Evolutionary conservation across 2,113 vertebrate species (phyloP).

Genomic region (Sphyrna mokarran): DNA sequence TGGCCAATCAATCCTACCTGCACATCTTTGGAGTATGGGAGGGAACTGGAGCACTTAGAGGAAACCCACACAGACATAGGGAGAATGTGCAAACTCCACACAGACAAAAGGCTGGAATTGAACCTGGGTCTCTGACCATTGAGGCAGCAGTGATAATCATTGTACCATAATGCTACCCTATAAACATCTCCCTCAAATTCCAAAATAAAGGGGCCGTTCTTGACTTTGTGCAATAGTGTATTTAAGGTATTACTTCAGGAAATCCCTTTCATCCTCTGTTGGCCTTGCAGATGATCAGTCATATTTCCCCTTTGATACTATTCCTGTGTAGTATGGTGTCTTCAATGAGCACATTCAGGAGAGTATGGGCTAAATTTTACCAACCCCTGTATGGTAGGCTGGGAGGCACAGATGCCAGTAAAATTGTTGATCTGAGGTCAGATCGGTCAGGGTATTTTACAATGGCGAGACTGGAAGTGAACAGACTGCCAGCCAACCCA

Average conservation of each 20-base stretch:
- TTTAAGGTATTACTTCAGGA: not conserved
- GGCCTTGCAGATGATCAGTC: not conserved
- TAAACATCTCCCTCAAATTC: not conserved
- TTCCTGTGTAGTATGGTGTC: not conserved
- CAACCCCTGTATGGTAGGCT: not conserved
- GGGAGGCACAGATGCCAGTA: not conserved
- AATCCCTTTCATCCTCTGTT: not conserved
- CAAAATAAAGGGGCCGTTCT: not conserved
- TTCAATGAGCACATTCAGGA: not conserved
- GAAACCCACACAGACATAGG: no score
- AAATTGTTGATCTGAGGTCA: not conserved
- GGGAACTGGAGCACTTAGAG: no score
- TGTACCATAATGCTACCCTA: no score
- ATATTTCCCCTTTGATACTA: not conserved
- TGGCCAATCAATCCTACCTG: no score
- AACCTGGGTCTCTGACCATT: no score
- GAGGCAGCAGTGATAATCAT: no score
- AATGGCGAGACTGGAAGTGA: not conserved
- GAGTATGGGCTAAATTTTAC: not conserved
- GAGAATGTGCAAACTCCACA: no score
- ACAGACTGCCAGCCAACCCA: not conserved
- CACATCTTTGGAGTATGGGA: no score
- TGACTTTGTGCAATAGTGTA: not conserved
- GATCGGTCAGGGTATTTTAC: not conserved
- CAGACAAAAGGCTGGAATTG: no score